These are phyloP conservation scores for Drosophila quinaria DNA, from an alignment of 2,888 invertebrate genomes.

Conservation along the genomic window DNA sequence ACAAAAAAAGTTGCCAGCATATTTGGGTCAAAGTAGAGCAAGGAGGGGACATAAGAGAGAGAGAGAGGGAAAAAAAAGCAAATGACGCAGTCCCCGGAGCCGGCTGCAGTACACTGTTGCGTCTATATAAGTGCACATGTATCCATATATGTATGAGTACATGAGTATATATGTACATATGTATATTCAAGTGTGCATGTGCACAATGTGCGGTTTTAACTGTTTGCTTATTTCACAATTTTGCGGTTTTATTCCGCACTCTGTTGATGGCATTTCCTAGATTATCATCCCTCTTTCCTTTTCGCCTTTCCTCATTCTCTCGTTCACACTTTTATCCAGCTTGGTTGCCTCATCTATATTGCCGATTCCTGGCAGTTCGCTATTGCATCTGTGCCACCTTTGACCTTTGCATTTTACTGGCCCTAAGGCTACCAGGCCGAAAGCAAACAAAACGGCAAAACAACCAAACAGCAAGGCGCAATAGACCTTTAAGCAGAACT, in stretches of 20 bases:
- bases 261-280: conserved; percentile 8
- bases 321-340: neutral
- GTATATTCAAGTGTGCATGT: conserved; percentile 1
- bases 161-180: neutral
- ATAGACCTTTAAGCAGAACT: neutral
- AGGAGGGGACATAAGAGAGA: neutral
- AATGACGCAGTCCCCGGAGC: neutral
- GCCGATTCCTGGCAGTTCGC: conserved; percentile 17
- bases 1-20: neutral
- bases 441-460: neutral
- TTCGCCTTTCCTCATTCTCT: neutral
- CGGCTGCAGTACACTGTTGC: conserved; percentile 3
- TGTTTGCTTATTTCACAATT: conserved; percentile 11
- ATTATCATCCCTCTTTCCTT: neutral
- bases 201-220: conserved; percentile 3
- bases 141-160: neutral
- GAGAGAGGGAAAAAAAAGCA: neutral
- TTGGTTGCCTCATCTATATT: neutral
- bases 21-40: conserved; percentile 16
- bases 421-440: neutral
- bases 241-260: conserved; percentile 15
- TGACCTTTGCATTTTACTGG: conserved; percentile 18
- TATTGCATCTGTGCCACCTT: conserved; percentile 21
- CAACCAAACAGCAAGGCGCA: neutral
- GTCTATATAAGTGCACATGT: neutral